phyloP scores from a whole-genome alignment of 2,797 vertebrate species.

The Leuciscus waleckii region DNA sequence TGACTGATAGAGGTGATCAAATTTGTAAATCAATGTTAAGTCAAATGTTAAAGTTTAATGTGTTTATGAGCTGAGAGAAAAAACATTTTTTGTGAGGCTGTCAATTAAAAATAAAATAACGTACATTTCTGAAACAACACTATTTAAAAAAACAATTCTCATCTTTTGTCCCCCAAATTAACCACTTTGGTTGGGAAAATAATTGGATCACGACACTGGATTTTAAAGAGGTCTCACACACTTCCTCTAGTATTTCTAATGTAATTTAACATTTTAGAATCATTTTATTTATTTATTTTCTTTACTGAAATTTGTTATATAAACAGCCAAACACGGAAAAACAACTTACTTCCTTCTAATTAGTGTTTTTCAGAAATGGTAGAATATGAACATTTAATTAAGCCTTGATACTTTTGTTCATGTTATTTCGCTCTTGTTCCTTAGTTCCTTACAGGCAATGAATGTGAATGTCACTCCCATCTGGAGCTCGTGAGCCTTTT shows the following conservation, averaged over 20 bases:
- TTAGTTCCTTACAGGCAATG: conserved; percentile 19
- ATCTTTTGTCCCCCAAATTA: background rate
- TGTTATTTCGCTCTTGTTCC: conserved; percentile 22
- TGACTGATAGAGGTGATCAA: background rate
- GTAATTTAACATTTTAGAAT: conserved; percentile 17
- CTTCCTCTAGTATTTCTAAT: conserved; percentile 10
- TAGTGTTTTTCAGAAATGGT: background rate
- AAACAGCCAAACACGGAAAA: background rate
- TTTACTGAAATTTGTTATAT: background rate
- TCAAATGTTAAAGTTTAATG: conserved; percentile 3
- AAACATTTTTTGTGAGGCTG: background rate
- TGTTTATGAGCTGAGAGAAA: background rate
- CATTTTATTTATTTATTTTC: background rate
- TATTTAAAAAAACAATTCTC: background rate
- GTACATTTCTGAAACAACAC: background rate
- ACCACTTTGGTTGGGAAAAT: background rate
- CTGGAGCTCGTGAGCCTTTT: conserved; percentile 33
- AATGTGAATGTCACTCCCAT: conserved; percentile 39
- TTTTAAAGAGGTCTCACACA: background rate
- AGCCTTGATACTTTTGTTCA: conserved; percentile 22
- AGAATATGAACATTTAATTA: conserved; percentile 37
- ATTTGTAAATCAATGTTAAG: background rate
- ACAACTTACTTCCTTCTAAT: conserved; percentile 20
- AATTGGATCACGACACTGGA: background rate
- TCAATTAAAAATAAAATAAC: background rate